Evolutionary conservation across 2,888 invertebrate species (phyloP), one percentile per base, ranked within the genome.

Genomic region (Microplitis manilae): DNA sequence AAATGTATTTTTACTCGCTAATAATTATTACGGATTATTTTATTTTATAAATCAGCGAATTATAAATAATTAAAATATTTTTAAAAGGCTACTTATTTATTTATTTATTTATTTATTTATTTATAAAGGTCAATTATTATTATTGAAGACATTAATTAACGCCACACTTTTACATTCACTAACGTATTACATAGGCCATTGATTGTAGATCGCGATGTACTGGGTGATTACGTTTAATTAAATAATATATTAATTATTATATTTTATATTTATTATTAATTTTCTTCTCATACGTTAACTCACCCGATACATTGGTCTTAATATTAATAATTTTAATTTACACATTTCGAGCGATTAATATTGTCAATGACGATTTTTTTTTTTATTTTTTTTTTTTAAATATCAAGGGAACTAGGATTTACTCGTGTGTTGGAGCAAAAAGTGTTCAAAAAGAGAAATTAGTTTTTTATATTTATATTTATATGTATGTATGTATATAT

Each of bases 171-270:
- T 62, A 62, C 62, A 50, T 80, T 77, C 74, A 79, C 81, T 85
- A 83, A 84, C 81, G 81, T 85, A 68, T 77, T 85, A 85, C 82
- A 82, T 86, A 86, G 86, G 86, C 86, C 86, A 85, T 85, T 85
- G 85, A 86, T 85, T 86, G 85, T 85, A 83, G 81, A 83, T 80
- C 77, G 73, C 80, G 77, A 77, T 81, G 79, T 81, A 78, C 77
- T 68, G 80, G 77, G 77, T 80, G 81, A 75, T 79, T 74, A 80
- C 77, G 79, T 79, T 69, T 76, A 60, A 73, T 71, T 79, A 70
- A 78, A 20, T 70, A 68, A 73, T 73, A 77, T 76, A 70, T 73
- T 74, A 13, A 40, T 60, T 70, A 76, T 76, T 68, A 70, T 74
- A 41, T 17, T 61, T 68, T 30, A 60, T 60, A 68, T 62, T 41